Evolutionary conservation across 1,140 invertebrate genomes (phyloP).

Genomic region (Caenorhabditis remanei): DNA sequence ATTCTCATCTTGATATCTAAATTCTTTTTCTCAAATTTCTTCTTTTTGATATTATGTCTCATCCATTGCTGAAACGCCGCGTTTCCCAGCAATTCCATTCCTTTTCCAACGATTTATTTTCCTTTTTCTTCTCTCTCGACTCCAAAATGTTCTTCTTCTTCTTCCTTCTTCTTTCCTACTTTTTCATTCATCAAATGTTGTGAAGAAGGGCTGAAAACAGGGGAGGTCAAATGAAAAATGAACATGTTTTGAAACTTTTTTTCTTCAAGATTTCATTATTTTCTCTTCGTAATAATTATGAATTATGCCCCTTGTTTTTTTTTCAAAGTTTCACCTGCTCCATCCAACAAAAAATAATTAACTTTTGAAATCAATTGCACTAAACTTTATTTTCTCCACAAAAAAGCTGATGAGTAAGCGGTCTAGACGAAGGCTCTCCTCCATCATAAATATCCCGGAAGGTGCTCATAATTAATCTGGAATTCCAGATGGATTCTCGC

Average conservation of each 20-base stretch:
- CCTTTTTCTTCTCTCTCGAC: constrained; percentile 4
- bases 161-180: constrained; percentile 8
- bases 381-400: background rate
- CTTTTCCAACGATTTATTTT: constrained; percentile 34
- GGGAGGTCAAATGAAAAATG: constrained; percentile 38
- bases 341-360: background rate
- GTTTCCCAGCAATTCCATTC: constrained; percentile 40
- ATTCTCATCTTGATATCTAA: background rate
- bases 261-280: background rate
- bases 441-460: too few relatives aligned
- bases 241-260: background rate
- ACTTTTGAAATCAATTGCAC: background rate
- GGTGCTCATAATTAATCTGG: too few relatives aligned
- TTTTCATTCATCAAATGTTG: constrained; percentile 39
- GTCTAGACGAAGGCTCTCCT: too few relatives aligned
- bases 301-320: background rate
- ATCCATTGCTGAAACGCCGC: background rate
- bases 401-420: background rate
- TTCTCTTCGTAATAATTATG: background rate
- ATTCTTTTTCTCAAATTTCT: constrained; percentile 11
- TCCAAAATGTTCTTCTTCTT: constrained; percentile 9
- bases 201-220: background rate
- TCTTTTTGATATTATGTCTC: background rate
- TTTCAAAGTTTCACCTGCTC: background rate
- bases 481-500: too few relatives aligned